Evolutionary conservation across 2,113 vertebrate genomes (phyloP), one percentile per base, ranked within the genome.

Genomic region (Perca schrenkii): DNA sequence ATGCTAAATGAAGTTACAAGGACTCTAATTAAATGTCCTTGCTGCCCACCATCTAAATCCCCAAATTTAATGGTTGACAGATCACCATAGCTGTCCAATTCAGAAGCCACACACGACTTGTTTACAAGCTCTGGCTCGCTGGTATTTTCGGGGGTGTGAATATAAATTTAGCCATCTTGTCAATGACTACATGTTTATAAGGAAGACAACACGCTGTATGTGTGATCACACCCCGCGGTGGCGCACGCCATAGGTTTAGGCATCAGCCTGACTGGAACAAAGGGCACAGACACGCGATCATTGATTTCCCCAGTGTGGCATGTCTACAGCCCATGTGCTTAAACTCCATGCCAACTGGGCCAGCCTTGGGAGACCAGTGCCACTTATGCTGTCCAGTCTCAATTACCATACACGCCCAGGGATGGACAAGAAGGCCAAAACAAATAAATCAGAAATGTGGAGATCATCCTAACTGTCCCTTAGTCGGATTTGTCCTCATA

Each of bases 221-320:
- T 88, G 88, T 80, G 85, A 89, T 90, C 86, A 61, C 86, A 87
- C 82, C 78, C 84, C 25, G 82, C 62, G 4, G 43, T 28, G 78
- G 61, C 25, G 61, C 68, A 28, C 68, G 4, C 68, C 74, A 21
- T 65, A 62, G 56, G 79, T 73, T 65, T 52, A 60, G 52, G 78
- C 70, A 63, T 68, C 36, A 66, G 72, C 43, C 61, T 46, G 80
- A 72, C 77, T 64, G 84, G 64, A 79, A 80, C 73, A 81, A 73
- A 85, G 76, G 75, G 68, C 80, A 60, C 82, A 75, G 73, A 58
- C 75, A 81, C 34, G 76, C 74, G 17, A 79, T 78, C 72, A 68
- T 80, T 74, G 85, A 84, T 87, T 87, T 72, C 74, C 83, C 87
- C 83, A 47, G 84, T 73, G 69, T 78, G 73, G 14, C 40, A 2